phyloP scores from a whole-genome alignment of 1,140 invertebrate species.

The Adelges cooleyi region DNA sequence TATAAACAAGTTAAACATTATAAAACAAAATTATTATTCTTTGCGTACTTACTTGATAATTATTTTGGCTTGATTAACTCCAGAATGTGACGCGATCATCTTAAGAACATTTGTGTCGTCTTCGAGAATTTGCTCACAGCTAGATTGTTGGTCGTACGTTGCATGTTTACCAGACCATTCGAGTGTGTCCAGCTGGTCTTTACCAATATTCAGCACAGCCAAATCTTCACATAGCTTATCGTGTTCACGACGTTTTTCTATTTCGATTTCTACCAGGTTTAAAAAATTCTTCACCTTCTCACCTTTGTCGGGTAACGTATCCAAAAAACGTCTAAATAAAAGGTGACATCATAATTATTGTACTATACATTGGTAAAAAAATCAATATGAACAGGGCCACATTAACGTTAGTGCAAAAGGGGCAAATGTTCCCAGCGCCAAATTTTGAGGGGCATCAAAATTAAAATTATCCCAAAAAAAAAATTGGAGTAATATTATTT shows the following conservation, averaged over 20 bases:
- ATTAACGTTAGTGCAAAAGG: no score
- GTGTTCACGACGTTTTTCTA: constrained; percentile 45
- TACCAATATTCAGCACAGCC: constrained; percentile 48
- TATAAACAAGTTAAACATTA: no score
- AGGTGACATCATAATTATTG: no score
- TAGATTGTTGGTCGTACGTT: constrained; percentile 32
- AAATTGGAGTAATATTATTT: no score
- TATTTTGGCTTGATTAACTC: constrained; percentile 34
- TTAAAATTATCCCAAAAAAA: no score
- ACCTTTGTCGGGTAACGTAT: constrained; percentile 56
- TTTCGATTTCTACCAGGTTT: constrained; percentile 44
- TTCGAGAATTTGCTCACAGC: no score
- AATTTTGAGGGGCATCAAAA: no score
- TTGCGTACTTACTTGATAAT: constrained; percentile 30
- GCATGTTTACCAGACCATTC: constrained; percentile 52
- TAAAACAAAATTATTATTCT: no score
- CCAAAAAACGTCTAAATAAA: constrained; percentile 39
- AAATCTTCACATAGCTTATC: constrained; percentile 47
- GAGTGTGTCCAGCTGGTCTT: constrained; percentile 46
- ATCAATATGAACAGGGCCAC: no score
- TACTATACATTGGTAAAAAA: no score
- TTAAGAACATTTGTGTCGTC: constrained; percentile 45
- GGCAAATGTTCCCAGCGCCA: no score
- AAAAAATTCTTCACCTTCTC: constrained; percentile 42
- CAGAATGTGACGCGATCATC: constrained; percentile 47